phyloP scores from a whole-genome alignment of 2,888 invertebrate genomes.

The Hydrotaea cyrtoneurina region DNA sequence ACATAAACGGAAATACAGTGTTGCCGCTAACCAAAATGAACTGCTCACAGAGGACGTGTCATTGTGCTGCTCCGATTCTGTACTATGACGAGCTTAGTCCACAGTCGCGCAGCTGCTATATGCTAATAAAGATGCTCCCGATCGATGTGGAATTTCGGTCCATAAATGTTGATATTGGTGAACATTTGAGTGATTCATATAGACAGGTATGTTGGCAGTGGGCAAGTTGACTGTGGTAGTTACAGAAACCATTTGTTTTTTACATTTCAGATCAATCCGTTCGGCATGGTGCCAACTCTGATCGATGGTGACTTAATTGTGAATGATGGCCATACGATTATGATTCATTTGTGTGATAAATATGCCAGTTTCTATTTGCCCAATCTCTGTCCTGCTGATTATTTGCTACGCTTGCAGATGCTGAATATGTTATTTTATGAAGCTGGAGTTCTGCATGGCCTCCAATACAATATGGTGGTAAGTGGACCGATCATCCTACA shows the following conservation, averaged over 20 bases:
- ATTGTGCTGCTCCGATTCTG: constrained; percentile 71
- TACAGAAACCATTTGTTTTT: neutral
- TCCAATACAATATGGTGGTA: constrained; percentile 73
- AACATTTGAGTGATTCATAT: constrained; percentile 75
- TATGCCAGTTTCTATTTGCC: constrained; percentile 58
- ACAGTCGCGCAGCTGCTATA: constrained; percentile 80
- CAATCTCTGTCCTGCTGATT: constrained; percentile 72
- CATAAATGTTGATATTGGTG: no score
- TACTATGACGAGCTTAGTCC: constrained; percentile 80
- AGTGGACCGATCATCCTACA: constrained; percentile 32
- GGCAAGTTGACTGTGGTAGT: constrained; percentile 75
- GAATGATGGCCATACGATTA: constrained; percentile 81
- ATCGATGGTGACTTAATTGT: constrained; percentile 78
- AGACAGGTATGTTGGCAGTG: no score
- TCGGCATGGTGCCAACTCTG: constrained; percentile 78
- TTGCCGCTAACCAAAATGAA: neutral
- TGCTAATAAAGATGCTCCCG: constrained; percentile 79
- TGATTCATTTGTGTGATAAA: constrained; percentile 79
- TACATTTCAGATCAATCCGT: constrained; percentile 76
- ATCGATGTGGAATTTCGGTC: constrained; percentile 79
- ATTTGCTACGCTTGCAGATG: constrained; percentile 72
- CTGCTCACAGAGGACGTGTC: neutral
- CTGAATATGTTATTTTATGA: constrained; percentile 78
- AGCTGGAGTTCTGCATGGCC: constrained; percentile 72
- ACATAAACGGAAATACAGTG: no score